Conservation (phyloP, 2,113 vertebrate genomes). For the Tragelaphus strepsiceros region DNA sequence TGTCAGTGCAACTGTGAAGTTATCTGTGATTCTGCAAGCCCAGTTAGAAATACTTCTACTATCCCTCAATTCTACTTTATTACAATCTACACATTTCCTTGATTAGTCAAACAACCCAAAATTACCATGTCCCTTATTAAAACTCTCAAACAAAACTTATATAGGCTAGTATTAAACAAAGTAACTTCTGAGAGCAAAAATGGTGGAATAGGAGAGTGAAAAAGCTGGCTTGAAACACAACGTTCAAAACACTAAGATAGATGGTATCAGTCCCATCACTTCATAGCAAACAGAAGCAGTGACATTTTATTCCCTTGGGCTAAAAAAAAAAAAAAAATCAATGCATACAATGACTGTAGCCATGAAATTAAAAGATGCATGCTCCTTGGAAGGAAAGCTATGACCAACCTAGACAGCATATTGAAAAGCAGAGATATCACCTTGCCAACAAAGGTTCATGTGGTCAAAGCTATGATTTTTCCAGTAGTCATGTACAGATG, state of each 20-base stretch:
- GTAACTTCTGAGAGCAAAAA: conserved; percentile 18
- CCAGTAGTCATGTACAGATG: not conserved
- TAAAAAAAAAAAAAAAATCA: not conserved
- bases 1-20: not conserved
- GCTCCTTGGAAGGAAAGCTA: not conserved
- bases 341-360: not conserved
- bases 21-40: not conserved
- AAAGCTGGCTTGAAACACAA: not conserved
- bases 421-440: not conserved
- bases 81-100: not conserved
- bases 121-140: conserved; percentile 4
- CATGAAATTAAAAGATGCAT: not conserved
- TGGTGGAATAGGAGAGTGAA: not conserved
- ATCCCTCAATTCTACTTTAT: not conserved
- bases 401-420: not conserved
- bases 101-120: not conserved
- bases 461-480: not conserved
- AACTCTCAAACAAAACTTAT: not conserved
- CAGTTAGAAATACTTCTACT: not conserved
- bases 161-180: not conserved
- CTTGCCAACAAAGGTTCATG: not conserved
- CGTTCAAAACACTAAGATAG: not conserved
- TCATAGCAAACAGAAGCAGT: not conserved
- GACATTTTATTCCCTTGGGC: not conserved
- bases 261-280: not conserved